Base-by-base conservation (phyloP, 2,113 vertebrate species). In the Amphilophus citrinellus region DNA sequence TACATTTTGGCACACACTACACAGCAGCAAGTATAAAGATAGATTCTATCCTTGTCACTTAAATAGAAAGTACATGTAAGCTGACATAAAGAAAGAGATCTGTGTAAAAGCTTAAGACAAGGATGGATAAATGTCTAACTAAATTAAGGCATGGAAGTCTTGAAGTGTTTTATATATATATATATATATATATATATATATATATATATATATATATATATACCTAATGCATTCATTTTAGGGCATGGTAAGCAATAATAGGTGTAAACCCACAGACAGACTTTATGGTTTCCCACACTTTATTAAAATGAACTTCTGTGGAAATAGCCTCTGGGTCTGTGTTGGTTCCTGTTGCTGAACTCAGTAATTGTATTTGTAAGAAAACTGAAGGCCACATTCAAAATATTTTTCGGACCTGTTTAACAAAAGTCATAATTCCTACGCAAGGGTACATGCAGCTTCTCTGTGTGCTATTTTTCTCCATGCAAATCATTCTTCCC, bases 401-500 rank as follows among this genome's bases (percentile, higher is more conserved):
- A 30, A 30, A 11, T 50, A 53, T 15, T 7, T 53, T 7, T 53
- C 9, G 7, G 17, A 15, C 60, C n/a, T 82, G 53, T 85, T 82
- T 53, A 87, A 57, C 57, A 13, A 42, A 71, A 11, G 9, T 71
- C 0, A 6, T 32, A 2, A 6, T 44, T 35, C 10, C n/a, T 22
- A 22, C 32, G 27, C 44, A 82, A 79, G 84, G 9, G 15, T n/a
- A 44, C 68, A 47, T 9, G 2, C n/a, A 6, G 10, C 8, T 6
- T 35, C 3, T 14, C 18, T 62, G 14, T 50, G 47, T 53, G 11
- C 32, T 77, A 18, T 59, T 76, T 39, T 44, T 65, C 5, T 58
- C 24, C 11, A 76, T 88, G 83, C 73, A 88, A 84, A 92, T 66
- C 57, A 47, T 78, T 35, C 1, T 42, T 79, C 15, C 7, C 14